phyloP scores from a whole-genome alignment of 1,140 invertebrate genomes.

The Theocolax elegans region DNA sequence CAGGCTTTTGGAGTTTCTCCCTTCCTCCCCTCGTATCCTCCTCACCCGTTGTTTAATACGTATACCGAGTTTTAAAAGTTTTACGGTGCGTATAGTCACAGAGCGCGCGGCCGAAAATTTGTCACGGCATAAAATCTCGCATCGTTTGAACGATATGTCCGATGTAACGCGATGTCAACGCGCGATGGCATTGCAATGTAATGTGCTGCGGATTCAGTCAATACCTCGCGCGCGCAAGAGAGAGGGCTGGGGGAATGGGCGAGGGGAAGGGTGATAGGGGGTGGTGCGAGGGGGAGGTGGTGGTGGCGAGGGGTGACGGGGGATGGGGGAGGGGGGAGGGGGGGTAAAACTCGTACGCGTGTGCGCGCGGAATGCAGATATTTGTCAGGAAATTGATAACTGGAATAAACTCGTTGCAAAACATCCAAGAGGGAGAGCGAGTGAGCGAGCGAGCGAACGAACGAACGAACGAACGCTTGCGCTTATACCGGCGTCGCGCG shows the following conservation, averaged over 20 bases:
- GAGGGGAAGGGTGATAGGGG: neutral
- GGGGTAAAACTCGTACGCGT: conserved; percentile 28
- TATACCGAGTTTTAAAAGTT: conserved; percentile 33
- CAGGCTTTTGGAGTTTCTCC: too few relatives aligned
- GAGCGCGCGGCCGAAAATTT: conserved; percentile 11
- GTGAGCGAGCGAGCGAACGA: conserved; percentile 29
- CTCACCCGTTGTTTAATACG: conserved; percentile 26
- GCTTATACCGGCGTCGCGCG: conserved; percentile 20
- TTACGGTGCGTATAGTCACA: neutral
- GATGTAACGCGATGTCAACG: conserved; percentile 41
- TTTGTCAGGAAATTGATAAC: conserved; percentile 68
- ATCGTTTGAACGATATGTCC: conserved; percentile 36
- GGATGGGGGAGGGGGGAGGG: neutral
- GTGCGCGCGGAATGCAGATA: conserved; percentile 61
- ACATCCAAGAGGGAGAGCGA: too few relatives aligned
- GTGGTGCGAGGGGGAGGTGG: neutral
- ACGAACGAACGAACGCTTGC: conserved; percentile 47
- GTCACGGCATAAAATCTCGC: conserved; percentile 41
- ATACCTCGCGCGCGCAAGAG: conserved; percentile 53
- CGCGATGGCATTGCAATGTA: conserved; percentile 51
- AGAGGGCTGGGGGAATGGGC: neutral
- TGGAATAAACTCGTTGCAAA: conserved; percentile 60
- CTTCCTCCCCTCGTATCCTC: neutral
- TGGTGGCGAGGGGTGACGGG: neutral
- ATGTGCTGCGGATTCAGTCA: conserved; percentile 54